Percentiles rank a stretch among this genome's conserved stretches.
Evolutionary conservation across 2,113 vertebrate genomes (phyloP).

Genomic region (Zosterops lateralis): DNA sequence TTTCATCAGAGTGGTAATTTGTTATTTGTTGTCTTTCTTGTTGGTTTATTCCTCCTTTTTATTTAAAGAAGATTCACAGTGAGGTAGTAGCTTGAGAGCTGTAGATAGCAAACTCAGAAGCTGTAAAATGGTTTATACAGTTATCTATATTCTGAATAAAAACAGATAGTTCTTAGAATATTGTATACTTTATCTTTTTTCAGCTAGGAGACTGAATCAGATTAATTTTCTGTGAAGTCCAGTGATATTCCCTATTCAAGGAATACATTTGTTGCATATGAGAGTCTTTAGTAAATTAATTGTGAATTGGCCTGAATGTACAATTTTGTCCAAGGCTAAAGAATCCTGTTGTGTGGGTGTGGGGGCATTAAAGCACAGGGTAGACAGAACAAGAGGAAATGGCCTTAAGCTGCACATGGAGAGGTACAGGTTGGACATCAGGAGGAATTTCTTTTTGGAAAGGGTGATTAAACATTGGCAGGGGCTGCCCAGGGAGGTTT

Average conservation of each 20-base stretch:
- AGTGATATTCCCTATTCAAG: neutral
- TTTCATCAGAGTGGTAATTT: neutral
- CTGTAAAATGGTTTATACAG: neutral
- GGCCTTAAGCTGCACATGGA: neutral
- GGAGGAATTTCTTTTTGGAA: neutral
- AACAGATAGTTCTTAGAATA: neutral
- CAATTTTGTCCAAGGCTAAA: neutral
- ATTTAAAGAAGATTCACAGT: neutral
- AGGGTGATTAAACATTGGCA: accelerated
- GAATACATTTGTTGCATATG: neutral
- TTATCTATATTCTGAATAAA: neutral
- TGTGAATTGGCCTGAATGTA: neutral
- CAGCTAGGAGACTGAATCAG: neutral
- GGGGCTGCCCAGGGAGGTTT: neutral
- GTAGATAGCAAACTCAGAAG: neutral
- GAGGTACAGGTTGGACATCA: neutral
- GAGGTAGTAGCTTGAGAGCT: neutral
- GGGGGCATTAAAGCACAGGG: neutral
- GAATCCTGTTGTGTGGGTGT: neutral
- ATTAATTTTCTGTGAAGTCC: neutral
- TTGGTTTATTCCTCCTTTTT: neutral
- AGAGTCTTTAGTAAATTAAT: neutral
- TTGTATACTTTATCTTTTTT: neutral
- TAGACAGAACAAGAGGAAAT: neutral
- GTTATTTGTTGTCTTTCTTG: neutral